Conservation (phyloP, 2,888 invertebrate genomes). For the Cremastobaeus sp. region DNA sequence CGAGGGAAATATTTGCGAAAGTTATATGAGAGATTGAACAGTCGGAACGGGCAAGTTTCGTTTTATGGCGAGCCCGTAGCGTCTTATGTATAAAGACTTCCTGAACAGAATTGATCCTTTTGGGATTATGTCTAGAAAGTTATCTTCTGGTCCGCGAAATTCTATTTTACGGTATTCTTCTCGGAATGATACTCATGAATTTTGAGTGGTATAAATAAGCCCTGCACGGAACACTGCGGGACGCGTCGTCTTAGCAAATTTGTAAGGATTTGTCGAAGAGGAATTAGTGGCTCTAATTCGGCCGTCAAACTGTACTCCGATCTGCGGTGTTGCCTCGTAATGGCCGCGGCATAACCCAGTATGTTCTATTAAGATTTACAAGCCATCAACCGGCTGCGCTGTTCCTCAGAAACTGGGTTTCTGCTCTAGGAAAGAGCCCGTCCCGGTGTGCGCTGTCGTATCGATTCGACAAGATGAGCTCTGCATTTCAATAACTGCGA, state of each 20-base stretch:
- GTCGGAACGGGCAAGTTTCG: too few species aligned
- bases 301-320: slow-evolving; percentile 60
- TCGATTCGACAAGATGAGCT: slow-evolving; percentile 72
- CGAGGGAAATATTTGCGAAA: too few species aligned
- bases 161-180: slow-evolving; percentile 33
- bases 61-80: too few species aligned
- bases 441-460: slow-evolving; percentile 64
- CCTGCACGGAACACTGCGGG: not conserved
- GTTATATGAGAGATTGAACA: too few species aligned
- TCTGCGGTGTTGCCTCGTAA: slow-evolving; percentile 56
- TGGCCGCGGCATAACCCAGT: slow-evolving; percentile 55
- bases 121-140: slow-evolving; percentile 25
- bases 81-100: too few species aligned
- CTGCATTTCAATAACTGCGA: slow-evolving; percentile 73
- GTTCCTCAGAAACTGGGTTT: slow-evolving; percentile 70
- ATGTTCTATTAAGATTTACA: slow-evolving; percentile 70
- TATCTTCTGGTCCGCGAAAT: slow-evolving; percentile 28
- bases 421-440: slow-evolving; percentile 65
- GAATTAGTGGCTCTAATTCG: slow-evolving; percentile 57
- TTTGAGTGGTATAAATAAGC: slow-evolving; percentile 38
- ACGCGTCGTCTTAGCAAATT: slow-evolving; percentile 23
- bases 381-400: slow-evolving; percentile 71
- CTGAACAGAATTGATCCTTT: too few species aligned
- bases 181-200: slow-evolving; percentile 35
- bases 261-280: slow-evolving; percentile 40